phyloP scores from a whole-genome alignment of 2,888 invertebrate genomes.

The Cephus spinipes region DNA sequence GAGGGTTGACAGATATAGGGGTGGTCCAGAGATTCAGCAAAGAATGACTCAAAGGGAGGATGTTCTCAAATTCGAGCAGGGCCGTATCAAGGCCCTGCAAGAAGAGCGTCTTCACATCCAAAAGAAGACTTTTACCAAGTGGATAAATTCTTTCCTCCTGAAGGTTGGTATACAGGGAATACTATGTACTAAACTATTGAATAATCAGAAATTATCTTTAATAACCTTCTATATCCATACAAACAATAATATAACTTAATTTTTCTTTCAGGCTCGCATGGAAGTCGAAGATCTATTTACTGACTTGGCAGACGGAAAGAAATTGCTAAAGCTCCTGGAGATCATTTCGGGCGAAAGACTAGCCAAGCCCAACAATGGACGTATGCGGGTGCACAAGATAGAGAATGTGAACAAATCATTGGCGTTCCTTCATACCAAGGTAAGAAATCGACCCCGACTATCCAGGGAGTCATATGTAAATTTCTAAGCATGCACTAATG shows the following conservation, averaged over 20 bases:
- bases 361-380: slow-evolving; percentile 95
- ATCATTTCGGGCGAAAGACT: slow-evolving; percentile 98
- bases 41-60: slow-evolving; percentile 93
- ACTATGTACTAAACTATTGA: neutral
- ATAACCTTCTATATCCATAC: no score
- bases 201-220: neutral
- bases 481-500: neutral
- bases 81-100: slow-evolving; percentile 94
- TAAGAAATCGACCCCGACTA: slow-evolving; percentile 52
- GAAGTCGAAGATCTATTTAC: slow-evolving; percentile 97
- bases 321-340: slow-evolving; percentile 92
- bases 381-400: slow-evolving; percentile 98
- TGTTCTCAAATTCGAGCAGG: slow-evolving; percentile 95
- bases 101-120: slow-evolving; percentile 98
- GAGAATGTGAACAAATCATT: slow-evolving; percentile 99
- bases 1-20: slow-evolving; percentile 44
- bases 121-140: slow-evolving; percentile 99
- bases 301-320: slow-evolving; percentile 95
- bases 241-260: slow-evolving; percentile 1
- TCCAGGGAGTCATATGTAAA: neutral
- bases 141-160: slow-evolving; percentile 97
- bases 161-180: slow-evolving; percentile 74
- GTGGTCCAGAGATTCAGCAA: slow-evolving; percentile 70
- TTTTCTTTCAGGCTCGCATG: slow-evolving; percentile 85
- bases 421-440: slow-evolving; percentile 95